A percentile compares a stretch with the other conserved stretches of the same genome.
Conservation (phyloP, 2,888 invertebrate species). For the Darwinula stevensoni region DNA sequence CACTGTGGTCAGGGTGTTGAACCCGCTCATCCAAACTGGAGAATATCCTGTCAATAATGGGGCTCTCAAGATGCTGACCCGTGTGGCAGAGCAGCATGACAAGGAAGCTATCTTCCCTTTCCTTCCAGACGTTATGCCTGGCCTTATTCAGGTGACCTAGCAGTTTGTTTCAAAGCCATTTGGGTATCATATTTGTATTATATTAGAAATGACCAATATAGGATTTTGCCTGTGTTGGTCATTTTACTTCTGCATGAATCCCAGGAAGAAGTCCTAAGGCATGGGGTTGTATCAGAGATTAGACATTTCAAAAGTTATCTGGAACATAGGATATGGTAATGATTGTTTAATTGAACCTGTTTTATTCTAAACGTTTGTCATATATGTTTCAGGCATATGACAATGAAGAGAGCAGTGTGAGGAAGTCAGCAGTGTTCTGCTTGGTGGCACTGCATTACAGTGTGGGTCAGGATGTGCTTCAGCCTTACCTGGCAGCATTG, state of each 20-base stretch:
- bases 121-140: slow-evolving; percentile 52
- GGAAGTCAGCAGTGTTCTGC: slow-evolving; percentile 88
- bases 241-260: too few relatives aligned
- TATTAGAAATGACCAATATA: too few relatives aligned
- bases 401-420: slow-evolving; percentile 61
- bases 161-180: too few relatives aligned
- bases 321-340: too few relatives aligned
- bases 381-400: slow-evolving; percentile 39
- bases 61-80: slow-evolving; percentile 67
- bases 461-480: slow-evolving; percentile 43
- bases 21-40: slow-evolving; percentile 61
- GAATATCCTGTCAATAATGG: slow-evolving; percentile 63
- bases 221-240: too few relatives aligned
- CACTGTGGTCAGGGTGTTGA: slow-evolving; percentile 38
- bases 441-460: slow-evolving; percentile 78
- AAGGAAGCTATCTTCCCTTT: slow-evolving; percentile 33
- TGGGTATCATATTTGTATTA: too few relatives aligned
- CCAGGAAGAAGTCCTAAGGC: too few relatives aligned
- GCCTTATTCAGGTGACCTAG: slow-evolving; percentile 41
- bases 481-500: slow-evolving; percentile 43
- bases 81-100: slow-evolving; percentile 45
- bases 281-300: too few relatives aligned
- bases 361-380: too few relatives aligned
- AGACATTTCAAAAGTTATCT: too few relatives aligned
- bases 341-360: too few relatives aligned